Percentiles rank a stretch among this genome's conserved stretches.
These are phyloP conservation scores for Ageneiosus marmoratus DNA, from an alignment of 2,113 vertebrate genomes.

Conservation along the genomic window DNA sequence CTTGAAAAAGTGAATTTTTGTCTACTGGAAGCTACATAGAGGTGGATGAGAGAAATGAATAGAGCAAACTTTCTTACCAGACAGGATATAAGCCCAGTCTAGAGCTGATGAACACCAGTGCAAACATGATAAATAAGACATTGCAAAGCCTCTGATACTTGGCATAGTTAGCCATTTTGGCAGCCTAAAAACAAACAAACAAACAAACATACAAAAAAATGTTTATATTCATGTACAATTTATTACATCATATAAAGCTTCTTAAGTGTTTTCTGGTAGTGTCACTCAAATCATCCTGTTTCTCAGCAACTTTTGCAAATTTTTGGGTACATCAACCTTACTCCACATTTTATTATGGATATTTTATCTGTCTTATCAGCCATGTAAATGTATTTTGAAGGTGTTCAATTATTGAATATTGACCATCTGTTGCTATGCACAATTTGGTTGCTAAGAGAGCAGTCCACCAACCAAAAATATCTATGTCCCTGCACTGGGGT, in stretches of 20 bases:
- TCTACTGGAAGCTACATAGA: background rate
- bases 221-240: background rate
- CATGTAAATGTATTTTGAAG: background rate
- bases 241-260: background rate
- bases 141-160: constrained; percentile 97
- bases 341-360: background rate
- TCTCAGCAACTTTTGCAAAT: background rate
- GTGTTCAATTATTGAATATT: background rate
- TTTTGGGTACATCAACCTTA: too few species aligned
- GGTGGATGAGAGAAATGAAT: background rate
- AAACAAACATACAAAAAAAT: background rate
- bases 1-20: background rate
- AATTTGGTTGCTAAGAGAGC: background rate
- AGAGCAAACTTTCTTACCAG: constrained; percentile 79
- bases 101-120: constrained; percentile 89
- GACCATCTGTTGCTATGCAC: background rate
- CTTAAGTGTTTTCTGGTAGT: background rate
- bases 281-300: background rate
- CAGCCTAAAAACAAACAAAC: constrained; percentile 78
- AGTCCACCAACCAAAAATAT: background rate
- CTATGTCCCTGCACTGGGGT: background rate
- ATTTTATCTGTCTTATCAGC: background rate
- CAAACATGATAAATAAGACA: constrained; percentile 92
- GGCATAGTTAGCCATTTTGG: constrained; percentile 98
- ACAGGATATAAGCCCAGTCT: constrained; percentile 91